These are phyloP conservation scores for Gymnogyps californianus DNA, from an alignment of 2,113 vertebrate species.

Conservation along the genomic window DNA sequence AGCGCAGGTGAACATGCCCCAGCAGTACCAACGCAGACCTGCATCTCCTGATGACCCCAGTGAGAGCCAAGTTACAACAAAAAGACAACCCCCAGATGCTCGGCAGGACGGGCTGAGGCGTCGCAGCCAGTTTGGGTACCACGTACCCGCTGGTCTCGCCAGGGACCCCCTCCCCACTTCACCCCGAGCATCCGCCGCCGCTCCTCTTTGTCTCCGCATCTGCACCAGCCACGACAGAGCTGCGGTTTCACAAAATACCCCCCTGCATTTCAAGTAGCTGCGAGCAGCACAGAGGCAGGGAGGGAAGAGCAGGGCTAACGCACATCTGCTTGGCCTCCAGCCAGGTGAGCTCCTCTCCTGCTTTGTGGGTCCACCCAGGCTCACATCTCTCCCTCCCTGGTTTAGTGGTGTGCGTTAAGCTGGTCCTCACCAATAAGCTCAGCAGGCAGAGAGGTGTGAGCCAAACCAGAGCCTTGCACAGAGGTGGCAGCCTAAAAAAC, in stretches of 20 bases:
- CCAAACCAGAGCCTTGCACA: not conserved
- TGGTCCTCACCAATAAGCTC: not conserved
- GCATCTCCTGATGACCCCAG: not conserved
- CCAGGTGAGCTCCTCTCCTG: not conserved
- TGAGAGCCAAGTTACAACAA: not conserved
- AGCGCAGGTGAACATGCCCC: accelerated
- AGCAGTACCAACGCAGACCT: not conserved
- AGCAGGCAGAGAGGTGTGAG: not conserved
- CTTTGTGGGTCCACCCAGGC: not conserved
- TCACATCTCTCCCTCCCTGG: not conserved
- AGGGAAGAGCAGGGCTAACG: not conserved
- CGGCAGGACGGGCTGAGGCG: not conserved
- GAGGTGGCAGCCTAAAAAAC: not conserved
- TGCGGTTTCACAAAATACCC: not conserved
- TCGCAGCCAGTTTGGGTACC: not conserved
- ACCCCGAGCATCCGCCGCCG: not conserved
- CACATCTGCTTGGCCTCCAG: not conserved
- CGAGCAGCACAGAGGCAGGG: not conserved
- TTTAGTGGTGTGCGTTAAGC: accelerated
- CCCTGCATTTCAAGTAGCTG: not conserved
- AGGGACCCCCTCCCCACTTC: not conserved
- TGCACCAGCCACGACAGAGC: not conserved
- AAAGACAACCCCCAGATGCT: not conserved
- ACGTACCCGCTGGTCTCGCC: accelerated
- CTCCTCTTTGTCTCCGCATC: not conserved